Conservation (phyloP, 2,113 vertebrate genomes). For the Ochotona princeps region DNA sequence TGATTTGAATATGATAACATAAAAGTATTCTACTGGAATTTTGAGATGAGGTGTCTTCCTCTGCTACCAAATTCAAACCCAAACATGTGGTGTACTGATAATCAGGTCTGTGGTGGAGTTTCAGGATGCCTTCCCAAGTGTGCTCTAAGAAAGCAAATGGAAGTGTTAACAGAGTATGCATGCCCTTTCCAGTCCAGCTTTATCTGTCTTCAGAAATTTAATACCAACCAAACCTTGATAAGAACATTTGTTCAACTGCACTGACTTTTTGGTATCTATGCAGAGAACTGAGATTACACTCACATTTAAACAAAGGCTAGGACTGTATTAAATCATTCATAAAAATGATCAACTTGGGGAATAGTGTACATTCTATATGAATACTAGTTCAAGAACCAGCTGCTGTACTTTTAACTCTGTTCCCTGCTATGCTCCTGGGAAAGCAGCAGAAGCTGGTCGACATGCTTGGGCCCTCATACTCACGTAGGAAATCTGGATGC, state of each 20-base stretch:
- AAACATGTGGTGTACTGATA: neutral
- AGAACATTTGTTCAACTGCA: neutral
- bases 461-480: too few species aligned
- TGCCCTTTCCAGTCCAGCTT: neutral
- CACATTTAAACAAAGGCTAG: neutral
- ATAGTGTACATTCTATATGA: too few species aligned
- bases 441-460: too few species aligned
- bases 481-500: too few species aligned
- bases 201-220: neutral
- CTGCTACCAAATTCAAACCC: too few species aligned
- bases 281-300: neutral
- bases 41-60: neutral
- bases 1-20: neutral
- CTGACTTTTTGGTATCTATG: neutral
- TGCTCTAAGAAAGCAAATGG: neutral
- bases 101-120: neutral
- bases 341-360: neutral
- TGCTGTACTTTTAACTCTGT: too few species aligned
- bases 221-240: neutral
- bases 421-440: too few species aligned
- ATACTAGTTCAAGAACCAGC: too few species aligned
- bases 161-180: neutral
- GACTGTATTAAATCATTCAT: neutral
- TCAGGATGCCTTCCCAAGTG: neutral
- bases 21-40: neutral